These are phyloP conservation scores for Amphimallon solstitiale DNA, from an alignment of 2,888 invertebrate species.

Conservation along the genomic window DNA sequence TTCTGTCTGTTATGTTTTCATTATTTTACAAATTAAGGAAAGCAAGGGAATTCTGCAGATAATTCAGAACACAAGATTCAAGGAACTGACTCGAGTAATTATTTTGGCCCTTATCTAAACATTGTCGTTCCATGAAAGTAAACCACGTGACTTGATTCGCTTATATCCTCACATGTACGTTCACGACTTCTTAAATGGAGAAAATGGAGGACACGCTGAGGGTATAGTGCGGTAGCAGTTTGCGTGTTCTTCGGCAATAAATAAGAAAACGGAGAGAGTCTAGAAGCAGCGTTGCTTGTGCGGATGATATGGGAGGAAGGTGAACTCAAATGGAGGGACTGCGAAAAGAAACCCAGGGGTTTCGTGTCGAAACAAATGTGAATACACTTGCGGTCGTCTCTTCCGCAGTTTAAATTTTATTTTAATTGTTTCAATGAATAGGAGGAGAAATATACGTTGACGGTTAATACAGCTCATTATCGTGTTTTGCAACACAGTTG, in stretches of 20 bases:
- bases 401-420: conserved; percentile 29
- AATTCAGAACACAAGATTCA: conserved; percentile 16
- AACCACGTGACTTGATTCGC: conserved; percentile 46
- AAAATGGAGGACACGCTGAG: conserved; percentile 17
- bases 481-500: conserved; percentile 14
- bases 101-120: conserved; percentile 44
- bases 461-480: conserved; percentile 34
- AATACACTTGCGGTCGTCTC: conserved; percentile 27
- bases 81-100: conserved; percentile 18
- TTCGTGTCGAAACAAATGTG: conserved; percentile 1
- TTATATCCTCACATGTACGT: conserved; percentile 40
- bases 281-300: conserved; percentile 3
- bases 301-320: conserved; percentile 26
- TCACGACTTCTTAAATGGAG: conserved; percentile 25
- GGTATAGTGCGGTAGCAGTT: conserved; percentile 18
- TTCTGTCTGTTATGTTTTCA: conserved; percentile 4
- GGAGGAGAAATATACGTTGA: conserved; percentile 22
- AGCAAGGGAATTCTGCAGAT: not conserved
- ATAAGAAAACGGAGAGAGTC: conserved; percentile 24
- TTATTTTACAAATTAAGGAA: conserved; percentile 11
- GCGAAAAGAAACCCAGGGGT: not conserved
- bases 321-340: conserved; percentile 6
- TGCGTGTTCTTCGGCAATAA: conserved; percentile 34
- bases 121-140: conserved; percentile 40
- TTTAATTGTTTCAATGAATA: conserved; percentile 32